Evolutionary conservation across 2,113 vertebrate genomes (phyloP).

Genomic region (Corythornis cristatus): DNA sequence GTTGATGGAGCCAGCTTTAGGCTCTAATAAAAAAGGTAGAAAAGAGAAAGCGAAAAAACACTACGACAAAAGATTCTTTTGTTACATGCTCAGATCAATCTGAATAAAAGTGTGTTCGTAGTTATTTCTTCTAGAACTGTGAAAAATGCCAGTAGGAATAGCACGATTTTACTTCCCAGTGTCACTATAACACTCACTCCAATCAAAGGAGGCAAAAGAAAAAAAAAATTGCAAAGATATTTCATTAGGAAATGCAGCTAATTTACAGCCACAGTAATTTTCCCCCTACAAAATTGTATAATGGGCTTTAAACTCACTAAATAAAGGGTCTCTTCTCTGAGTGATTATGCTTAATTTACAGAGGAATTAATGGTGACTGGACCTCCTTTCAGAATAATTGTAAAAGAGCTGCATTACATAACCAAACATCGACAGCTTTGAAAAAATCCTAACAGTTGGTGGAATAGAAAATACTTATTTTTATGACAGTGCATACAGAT

Average conservation of each 20-base stretch:
- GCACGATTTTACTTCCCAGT: background rate
- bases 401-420: background rate
- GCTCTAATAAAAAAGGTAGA: background rate
- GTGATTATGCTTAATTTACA: conserved; percentile 58
- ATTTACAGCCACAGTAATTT: conserved; percentile 53
- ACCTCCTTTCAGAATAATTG: conserved; percentile 27
- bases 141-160: conserved; percentile 25
- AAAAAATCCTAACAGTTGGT: background rate
- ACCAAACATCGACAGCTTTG: background rate
- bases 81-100: conserved; percentile 19
- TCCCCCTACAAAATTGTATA: conserved; percentile 63
- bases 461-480: background rate
- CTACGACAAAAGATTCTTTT: conserved; percentile 18
- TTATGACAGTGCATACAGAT: background rate
- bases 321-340: conserved; percentile 51
- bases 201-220: conserved; percentile 14
- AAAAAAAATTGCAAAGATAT: conserved; percentile 35
- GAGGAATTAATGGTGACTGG: conserved; percentile 49
- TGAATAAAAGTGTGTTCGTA: conserved; percentile 12
- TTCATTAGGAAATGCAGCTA: conserved; percentile 62
- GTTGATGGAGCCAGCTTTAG: background rate
- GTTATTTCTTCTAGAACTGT: conserved; percentile 21
- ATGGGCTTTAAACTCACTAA: conserved; percentile 62
- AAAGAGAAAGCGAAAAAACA: conserved; percentile 11
- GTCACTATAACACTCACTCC: background rate